Conservation (phyloP, 1,140 invertebrate species). For the Sminthurides bifidus region DNA sequence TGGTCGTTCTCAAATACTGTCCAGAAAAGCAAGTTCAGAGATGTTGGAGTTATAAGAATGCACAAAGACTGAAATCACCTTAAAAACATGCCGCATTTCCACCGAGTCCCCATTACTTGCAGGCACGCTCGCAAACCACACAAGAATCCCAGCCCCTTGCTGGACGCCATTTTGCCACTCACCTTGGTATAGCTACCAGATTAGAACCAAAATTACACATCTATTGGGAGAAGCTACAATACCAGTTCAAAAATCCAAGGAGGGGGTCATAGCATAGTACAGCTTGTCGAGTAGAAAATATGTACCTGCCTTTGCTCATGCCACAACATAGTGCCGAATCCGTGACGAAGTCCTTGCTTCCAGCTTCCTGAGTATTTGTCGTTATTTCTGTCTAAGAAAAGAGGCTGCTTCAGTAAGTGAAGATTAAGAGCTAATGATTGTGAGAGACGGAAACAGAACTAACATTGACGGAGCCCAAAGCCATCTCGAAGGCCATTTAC, state of each 20-base stretch:
- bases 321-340: conserved; percentile 54
- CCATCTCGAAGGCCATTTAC: conserved; percentile 14
- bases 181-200: conserved; percentile 22
- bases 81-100: too few relatives aligned
- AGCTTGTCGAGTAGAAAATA: conserved; percentile 8
- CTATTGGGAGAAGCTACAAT: too few relatives aligned
- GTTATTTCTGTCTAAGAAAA: conserved; percentile 11
- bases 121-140: too few relatives aligned
- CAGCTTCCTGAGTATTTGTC: conserved; percentile 65
- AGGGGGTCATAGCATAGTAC: too few relatives aligned
- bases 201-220: too few relatives aligned
- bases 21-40: too few relatives aligned
- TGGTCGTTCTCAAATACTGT: neutral
- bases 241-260: too few relatives aligned
- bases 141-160: conserved; percentile 19
- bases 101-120: too few relatives aligned
- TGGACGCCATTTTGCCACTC: conserved; percentile 19
- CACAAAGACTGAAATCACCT: too few relatives aligned
- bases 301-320: conserved; percentile 13
- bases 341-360: conserved; percentile 70
- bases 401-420: neutral
- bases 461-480: conserved; percentile 25
- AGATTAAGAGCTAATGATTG: conserved; percentile 16
- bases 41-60: too few relatives aligned
- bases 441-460: neutral